Conservation (phyloP, 1,140 invertebrate genomes). For the Asbolus verrucosus region DNA sequence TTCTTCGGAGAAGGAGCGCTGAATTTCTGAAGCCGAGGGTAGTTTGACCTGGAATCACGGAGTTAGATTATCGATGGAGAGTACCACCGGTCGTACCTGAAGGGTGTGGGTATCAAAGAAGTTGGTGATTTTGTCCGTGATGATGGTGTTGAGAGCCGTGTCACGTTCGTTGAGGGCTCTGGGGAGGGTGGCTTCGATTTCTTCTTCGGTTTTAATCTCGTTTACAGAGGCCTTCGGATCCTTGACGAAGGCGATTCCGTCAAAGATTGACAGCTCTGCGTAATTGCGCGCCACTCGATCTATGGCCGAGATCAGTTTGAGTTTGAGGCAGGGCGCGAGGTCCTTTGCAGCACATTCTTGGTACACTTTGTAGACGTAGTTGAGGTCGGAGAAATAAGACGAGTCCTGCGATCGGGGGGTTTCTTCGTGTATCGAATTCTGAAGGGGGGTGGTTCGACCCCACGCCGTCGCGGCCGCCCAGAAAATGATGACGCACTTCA, state of each 20-base stretch:
- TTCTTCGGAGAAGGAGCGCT: constrained; percentile 70
- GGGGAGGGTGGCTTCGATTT: constrained; percentile 77
- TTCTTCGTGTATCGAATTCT: constrained; percentile 66
- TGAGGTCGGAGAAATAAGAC: constrained; percentile 68
- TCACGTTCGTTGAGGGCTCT: constrained; percentile 78
- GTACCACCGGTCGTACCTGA: no score
- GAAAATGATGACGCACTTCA: constrained; percentile 61
- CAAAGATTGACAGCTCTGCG: constrained; percentile 73
- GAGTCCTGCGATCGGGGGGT: constrained; percentile 60
- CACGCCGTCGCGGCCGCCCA: constrained; percentile 62
- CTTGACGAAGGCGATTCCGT: constrained; percentile 78
- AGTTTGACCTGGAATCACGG: constrained; percentile 70
- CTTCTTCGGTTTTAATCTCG: constrained; percentile 67
- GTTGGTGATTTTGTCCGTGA: constrained; percentile 77
- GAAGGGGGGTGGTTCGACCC: constrained; percentile 66
- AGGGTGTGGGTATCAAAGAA: constrained; percentile 83
- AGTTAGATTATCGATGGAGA: constrained; percentile 24
- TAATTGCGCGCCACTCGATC: constrained; percentile 75
- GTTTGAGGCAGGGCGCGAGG: constrained; percentile 79
- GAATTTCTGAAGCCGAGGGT: constrained; percentile 73
- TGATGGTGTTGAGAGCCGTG: constrained; percentile 77
- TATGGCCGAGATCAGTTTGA: constrained; percentile 79
- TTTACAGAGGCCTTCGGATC: constrained; percentile 66
- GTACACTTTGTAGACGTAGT: constrained; percentile 74
- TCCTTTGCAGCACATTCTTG: constrained; percentile 80